Conservation (phyloP, 2,797 vertebrate species). For the Coilia nasus region DNA sequence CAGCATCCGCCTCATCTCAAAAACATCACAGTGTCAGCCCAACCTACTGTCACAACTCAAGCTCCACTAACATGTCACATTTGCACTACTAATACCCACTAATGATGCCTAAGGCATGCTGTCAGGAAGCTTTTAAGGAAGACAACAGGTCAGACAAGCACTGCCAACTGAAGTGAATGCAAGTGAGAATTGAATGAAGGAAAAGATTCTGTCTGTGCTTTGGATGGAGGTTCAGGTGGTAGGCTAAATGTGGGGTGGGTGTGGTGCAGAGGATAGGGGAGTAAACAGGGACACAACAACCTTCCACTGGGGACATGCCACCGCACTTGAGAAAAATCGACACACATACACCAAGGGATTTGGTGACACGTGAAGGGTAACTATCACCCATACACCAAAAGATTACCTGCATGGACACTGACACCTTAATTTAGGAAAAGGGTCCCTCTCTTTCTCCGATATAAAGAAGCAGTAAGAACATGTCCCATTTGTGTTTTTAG, state of each 20-base stretch:
- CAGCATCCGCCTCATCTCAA: slow-evolving; percentile 35
- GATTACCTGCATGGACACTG: not conserved
- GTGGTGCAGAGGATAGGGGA: not conserved
- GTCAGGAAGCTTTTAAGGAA: not conserved
- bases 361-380: not conserved
- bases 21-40: slow-evolving; percentile 38
- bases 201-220: not conserved
- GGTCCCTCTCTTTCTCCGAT: not conserved
- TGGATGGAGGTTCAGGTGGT: not conserved
- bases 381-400: not conserved
- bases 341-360: not conserved
- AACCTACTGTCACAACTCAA: not conserved
- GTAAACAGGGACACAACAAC: not conserved
- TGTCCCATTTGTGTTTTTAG: too few species aligned
- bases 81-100: not conserved
- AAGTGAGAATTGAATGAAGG: not conserved
- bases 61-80: not conserved
- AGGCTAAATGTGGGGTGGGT: not conserved
- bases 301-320: not conserved
- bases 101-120: not conserved
- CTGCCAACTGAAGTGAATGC: not conserved
- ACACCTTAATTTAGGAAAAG: not conserved
- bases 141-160: not conserved
- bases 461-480: too few species aligned
- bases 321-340: too few species aligned